Percentiles rank a stretch among this genome's conserved stretches.
These are phyloP conservation scores for Cirrhinus molitorella DNA, from an alignment of 2,797 vertebrate genomes.

Conservation along the genomic window DNA sequence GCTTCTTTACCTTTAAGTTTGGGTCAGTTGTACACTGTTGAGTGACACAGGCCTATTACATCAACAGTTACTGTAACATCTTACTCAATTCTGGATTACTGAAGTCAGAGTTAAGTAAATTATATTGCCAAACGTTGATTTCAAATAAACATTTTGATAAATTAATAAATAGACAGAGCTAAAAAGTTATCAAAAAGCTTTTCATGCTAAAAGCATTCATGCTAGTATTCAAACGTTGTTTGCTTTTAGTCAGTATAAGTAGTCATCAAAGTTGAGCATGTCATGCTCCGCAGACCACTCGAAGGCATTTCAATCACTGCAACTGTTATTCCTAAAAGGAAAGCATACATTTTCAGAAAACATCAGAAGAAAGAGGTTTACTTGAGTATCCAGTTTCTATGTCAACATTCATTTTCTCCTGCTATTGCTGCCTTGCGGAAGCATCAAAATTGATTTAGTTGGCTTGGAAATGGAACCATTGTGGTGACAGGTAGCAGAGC, in stretches of 20 bases:
- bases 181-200: not conserved
- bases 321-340: slow-evolving; percentile 23
- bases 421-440: slow-evolving; percentile 64
- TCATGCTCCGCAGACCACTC: not conserved
- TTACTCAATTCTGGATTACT: not conserved
- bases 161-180: not conserved
- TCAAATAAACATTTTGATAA: not conserved
- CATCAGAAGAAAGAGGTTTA: slow-evolving; percentile 15
- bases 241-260: not conserved
- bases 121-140: not conserved
- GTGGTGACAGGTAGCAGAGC: slow-evolving; percentile 53
- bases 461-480: slow-evolving; percentile 66
- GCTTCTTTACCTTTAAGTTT: slow-evolving; percentile 13
- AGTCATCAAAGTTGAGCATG: slow-evolving; percentile 10
- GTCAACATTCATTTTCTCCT: slow-evolving; percentile 64
- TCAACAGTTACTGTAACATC: not conserved
- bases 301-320: slow-evolving; percentile 22
- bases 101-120: not conserved
- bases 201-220: slow-evolving; percentile 14
- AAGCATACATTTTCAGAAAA: slow-evolving; percentile 21
- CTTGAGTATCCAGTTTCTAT: slow-evolving; percentile 56
- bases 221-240: not conserved
- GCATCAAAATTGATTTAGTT: slow-evolving; percentile 63
- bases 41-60: not conserved
- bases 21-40: not conserved